A percentile compares a stretch with the other conserved stretches of the same genome.
phyloP scores from a whole-genome alignment of 2,113 vertebrate species.

The Tyrannus savana region DNA sequence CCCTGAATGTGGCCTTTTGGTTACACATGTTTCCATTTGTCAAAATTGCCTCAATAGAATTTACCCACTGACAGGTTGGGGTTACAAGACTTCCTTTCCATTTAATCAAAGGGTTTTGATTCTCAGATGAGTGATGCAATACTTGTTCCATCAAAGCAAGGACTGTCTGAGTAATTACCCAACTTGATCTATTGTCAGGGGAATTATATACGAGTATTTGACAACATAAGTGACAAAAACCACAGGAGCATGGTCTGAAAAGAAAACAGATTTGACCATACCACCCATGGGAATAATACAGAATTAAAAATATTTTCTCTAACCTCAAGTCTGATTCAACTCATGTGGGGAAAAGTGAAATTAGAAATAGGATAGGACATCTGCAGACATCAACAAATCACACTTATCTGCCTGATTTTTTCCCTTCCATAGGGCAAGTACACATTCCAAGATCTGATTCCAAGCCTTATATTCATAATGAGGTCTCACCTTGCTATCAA shows the following conservation, averaged over 20 bases:
- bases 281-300: constrained; percentile 7
- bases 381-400: constrained; percentile 22
- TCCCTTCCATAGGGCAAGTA: background rate
- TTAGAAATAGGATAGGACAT: constrained; percentile 15
- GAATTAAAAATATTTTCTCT: constrained; percentile 36
- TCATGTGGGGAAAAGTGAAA: background rate
- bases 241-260: constrained; percentile 32
- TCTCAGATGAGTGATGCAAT: constrained; percentile 2
- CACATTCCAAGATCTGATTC: background rate
- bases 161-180: constrained; percentile 12
- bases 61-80: background rate
- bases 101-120: background rate
- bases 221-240: constrained; percentile 40
- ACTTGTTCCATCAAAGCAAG: constrained; percentile 13
- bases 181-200: constrained; percentile 13
- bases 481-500: constrained; percentile 18
- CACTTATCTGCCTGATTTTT: background rate
- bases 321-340: constrained; percentile 18
- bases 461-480: background rate
- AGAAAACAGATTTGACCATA: constrained; percentile 40
- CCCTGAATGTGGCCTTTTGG: background rate
- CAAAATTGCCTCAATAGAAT: background rate
- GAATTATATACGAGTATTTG: constrained; percentile 4
- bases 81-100: background rate
- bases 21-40: background rate